Evolutionary conservation across 2,797 vertebrate species (phyloP), one percentile per base, ranked within the genome.

Genomic region (Mallotus villosus): DNA sequence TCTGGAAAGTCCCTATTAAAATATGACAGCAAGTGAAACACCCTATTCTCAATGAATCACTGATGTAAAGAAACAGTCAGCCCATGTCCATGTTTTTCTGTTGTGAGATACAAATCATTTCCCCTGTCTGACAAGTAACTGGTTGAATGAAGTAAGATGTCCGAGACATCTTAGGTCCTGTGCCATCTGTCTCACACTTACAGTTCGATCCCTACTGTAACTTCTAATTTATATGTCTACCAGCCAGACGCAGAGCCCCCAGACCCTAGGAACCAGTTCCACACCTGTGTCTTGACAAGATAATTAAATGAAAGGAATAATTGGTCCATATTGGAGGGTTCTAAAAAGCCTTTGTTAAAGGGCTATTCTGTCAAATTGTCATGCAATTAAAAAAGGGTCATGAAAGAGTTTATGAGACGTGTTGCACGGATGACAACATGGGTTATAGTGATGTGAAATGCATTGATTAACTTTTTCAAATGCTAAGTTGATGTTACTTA

Each of bases 261-360:
- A 81, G 78, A 80, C 89, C 81, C 77, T 68, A 70, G 72, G 86
- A 85, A 86, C 0, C 7, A 78, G 78, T 80, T 77, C 71, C 79
- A 75, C 68, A 27, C 73, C 81, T 86, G 75, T 93, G 91, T 90
- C 89, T 76, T 87, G 84, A 92, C 86, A 90, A 90, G 79, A 86
- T 84, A 82, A 88, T 87, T 88, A 84, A 92, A 92, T 89, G 87
- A 89, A 90, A 85, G 1, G 7, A 86, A 86, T 85, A 85, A 80
- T 83, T 86, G 70, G 61, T 49, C 72, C 32, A 67, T 57, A 19
- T 59, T 16, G 24, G 37, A 74, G 60, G 55, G 37, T 68, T 21
- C 57, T 62, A 51, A 70, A 67, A 69, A 46, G 64, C 74, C 67
- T 76, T 62, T 57, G 58, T 37, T 70, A 16, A 51, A 60, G 57